Evolutionary conservation across 37 sponge, comb jelly and placozoan species (phyloP).

Genomic region (Halisarca cf. caerulea): DNA sequence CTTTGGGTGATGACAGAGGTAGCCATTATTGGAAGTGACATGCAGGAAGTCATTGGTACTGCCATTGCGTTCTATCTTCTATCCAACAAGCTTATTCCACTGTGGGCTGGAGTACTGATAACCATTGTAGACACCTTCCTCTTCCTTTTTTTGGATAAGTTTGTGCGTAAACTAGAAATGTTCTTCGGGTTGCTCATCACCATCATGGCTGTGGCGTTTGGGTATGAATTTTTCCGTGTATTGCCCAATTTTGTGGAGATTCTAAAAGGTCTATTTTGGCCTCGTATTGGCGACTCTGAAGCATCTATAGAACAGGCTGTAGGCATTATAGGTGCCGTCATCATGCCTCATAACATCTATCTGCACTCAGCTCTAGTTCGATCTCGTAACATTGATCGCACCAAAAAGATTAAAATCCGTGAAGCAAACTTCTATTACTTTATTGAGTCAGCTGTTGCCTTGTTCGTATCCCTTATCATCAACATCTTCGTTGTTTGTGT

Average conservation of each 20-base stretch:
- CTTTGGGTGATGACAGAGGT: conserved; percentile 93
- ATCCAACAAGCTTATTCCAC: conserved; percentile 80
- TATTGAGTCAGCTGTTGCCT: conserved; percentile 80
- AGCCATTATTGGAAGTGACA: conserved; percentile 96
- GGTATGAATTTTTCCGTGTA: conserved; percentile 57
- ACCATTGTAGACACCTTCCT: conserved; percentile 87
- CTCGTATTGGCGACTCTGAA: conserved; percentile 8
- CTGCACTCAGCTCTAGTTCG: conserved; percentile 93
- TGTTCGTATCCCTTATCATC: conserved; percentile 82
- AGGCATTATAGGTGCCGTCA: conserved; percentile 91
- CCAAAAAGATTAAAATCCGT: conserved; percentile 22
- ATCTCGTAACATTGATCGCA: conserved; percentile 60
- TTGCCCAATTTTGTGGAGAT: conserved; percentile 16
- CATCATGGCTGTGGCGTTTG: conserved; percentile 93
- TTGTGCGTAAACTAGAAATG: conserved; percentile 83
- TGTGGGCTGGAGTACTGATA: conserved; percentile 89
- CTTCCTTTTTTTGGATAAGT: conserved; percentile 93
- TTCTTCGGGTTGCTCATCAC: conserved; percentile 87
- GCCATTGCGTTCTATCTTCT: conserved; percentile 90
- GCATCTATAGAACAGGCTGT: conserved; percentile 57
- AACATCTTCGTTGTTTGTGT: conserved; percentile 93
- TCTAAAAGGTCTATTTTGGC: conserved; percentile 19
- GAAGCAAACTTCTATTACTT: conserved; percentile 80
- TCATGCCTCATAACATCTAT: conserved; percentile 97
- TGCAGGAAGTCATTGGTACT: conserved; percentile 96